These are phyloP conservation scores for Lepidochrysops patricia DNA, from an alignment of 2,888 invertebrate genomes.

Conservation along the genomic window DNA sequence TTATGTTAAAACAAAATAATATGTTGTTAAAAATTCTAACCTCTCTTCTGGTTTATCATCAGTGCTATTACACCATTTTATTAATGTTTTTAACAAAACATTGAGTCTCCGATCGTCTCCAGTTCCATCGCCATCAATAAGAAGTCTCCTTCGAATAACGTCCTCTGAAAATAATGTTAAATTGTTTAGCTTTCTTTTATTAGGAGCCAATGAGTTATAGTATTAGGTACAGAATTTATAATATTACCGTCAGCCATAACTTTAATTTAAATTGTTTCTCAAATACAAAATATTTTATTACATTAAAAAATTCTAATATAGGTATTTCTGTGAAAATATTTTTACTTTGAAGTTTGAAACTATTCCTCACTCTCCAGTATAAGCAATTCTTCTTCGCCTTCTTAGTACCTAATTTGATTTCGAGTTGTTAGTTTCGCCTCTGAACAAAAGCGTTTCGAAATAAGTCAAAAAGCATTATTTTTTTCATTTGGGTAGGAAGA, in stretches of 20 bases:
- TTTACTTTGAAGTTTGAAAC: background rate
- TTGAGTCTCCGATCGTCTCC: conserved; percentile 95
- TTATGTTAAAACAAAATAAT: too few species aligned
- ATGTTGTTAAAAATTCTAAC: conserved; percentile 43
- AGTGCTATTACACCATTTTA: conserved; percentile 83
- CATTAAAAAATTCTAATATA: too few species aligned
- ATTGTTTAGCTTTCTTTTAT: background rate
- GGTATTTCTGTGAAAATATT: background rate
- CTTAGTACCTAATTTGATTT: too few species aligned
- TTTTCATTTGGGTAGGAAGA: too few species aligned
- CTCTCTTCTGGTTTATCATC: conserved; percentile 80
- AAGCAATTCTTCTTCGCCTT: background rate
- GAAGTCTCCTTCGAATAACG: conserved; percentile 89
- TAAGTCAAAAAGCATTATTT: too few species aligned
- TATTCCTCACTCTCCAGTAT: background rate
- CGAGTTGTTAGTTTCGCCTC: too few species aligned
- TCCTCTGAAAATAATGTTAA: conserved; percentile 80
- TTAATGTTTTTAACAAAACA: conserved; percentile 86
- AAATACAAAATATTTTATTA: background rate
- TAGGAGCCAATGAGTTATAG: background rate
- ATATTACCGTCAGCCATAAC: background rate
- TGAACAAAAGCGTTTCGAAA: too few species aligned
- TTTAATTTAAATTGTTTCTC: background rate
- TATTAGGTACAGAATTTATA: background rate
- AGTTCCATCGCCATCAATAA: conserved; percentile 97